Evolutionary conservation across 1,140 invertebrate species (phyloP).

Genomic region (Halictus rubicundus): DNA sequence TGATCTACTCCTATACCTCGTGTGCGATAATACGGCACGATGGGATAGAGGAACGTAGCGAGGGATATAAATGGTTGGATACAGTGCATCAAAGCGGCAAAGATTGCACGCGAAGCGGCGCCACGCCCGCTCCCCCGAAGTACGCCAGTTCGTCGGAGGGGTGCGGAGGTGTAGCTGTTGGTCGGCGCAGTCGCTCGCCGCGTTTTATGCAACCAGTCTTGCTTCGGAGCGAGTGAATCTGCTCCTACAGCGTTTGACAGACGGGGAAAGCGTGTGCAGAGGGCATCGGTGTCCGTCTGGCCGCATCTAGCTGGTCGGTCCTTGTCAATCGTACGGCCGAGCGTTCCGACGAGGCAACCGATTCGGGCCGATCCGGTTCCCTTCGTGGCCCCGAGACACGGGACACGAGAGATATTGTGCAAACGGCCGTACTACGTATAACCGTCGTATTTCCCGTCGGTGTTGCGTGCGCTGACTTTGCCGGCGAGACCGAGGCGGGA

Average conservation of each 20-base stretch:
- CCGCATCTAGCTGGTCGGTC: conserved; percentile 32
- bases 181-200: conserved; percentile 74
- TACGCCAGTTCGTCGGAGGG: conserved; percentile 37
- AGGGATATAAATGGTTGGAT: not conserved
- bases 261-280: conserved; percentile 65
- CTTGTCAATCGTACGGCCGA: conserved; percentile 32
- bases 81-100: conserved; percentile 35
- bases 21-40: too few relatives aligned
- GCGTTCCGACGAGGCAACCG: conserved; percentile 17
- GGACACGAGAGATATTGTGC: conserved; percentile 6
- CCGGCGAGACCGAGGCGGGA: conserved; percentile 38
- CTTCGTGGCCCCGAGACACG: conserved; percentile 13
- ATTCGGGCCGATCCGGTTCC: conserved; percentile 34
- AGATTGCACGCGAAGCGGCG: conserved; percentile 63
- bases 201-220: conserved; percentile 78
- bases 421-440: conserved; percentile 20
- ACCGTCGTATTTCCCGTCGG: conserved; percentile 8
- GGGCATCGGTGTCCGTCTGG: conserved; percentile 53
- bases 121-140: conserved; percentile 73
- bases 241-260: conserved; percentile 69
- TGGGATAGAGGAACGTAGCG: not conserved
- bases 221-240: conserved; percentile 73
- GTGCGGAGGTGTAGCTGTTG: conserved; percentile 58
- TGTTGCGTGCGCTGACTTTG: conserved; percentile 46
- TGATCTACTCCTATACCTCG: too few relatives aligned